These are phyloP conservation scores for Rhinoderma darwinii DNA, from an alignment of 2,113 vertebrate species.

Conservation along the genomic window DNA sequence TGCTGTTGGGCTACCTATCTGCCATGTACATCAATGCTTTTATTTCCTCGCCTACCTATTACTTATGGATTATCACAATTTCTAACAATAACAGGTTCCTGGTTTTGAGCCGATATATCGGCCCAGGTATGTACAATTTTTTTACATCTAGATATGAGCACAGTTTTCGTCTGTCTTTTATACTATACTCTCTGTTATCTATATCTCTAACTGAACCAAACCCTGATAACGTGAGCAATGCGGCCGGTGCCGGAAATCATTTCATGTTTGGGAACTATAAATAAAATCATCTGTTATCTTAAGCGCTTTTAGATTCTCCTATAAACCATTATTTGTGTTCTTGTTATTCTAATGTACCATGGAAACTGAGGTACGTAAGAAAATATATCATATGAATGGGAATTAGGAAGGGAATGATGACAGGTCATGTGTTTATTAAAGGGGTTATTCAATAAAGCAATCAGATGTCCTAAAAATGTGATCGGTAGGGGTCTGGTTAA, in stretches of 20 bases:
- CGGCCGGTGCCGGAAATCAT: neutral
- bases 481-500: neutral
- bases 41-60: no score
- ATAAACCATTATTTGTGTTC: neutral
- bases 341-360: neutral
- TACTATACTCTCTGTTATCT: neutral
- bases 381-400: neutral
- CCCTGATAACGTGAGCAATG: neutral
- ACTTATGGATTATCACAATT: no score
- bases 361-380: neutral
- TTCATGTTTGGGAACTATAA: neutral
- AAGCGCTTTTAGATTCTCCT: neutral
- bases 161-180: neutral
- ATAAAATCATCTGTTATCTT: constrained; percentile 21
- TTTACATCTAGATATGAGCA: neutral
- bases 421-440: neutral
- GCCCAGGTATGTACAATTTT: neutral
- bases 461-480: no score
- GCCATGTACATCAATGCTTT: neutral
- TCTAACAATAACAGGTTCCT: neutral
- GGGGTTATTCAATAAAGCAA: no score
- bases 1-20: neutral
- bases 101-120: neutral
- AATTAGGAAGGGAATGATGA: no score
- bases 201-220: constrained; percentile 10